Evolutionary conservation across 2,113 vertebrate species (phyloP).

Genomic region (Suricata suricatta): DNA sequence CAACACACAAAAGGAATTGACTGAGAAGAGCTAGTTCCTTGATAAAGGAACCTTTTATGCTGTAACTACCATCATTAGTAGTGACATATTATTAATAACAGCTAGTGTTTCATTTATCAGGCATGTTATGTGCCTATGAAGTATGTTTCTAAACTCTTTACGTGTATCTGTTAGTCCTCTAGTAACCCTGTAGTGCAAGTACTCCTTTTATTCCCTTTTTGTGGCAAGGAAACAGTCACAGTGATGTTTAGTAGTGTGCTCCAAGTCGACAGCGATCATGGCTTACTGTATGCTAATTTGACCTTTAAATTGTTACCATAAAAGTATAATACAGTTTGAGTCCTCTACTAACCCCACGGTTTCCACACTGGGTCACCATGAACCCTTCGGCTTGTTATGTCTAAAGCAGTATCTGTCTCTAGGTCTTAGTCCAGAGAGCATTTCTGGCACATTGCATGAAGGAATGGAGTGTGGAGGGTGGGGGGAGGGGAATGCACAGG

Average conservation of each 20-base stretch:
- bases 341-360: background rate
- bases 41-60: background rate
- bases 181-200: background rate
- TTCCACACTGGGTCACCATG: background rate
- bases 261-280: background rate
- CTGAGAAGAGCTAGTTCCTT: background rate
- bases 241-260: background rate
- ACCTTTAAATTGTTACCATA: constrained; percentile 17
- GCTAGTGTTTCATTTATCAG: constrained; percentile 22
- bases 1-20: background rate
- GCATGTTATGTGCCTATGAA: background rate
- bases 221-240: background rate
- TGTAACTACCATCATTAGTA: background rate
- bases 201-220: background rate
- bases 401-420: background rate
- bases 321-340: background rate
- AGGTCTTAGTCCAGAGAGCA: background rate
- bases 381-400: background rate
- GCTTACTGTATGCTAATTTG: constrained; percentile 7
- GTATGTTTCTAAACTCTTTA: background rate
- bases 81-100: background rate
- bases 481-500: background rate
- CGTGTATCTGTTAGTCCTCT: background rate
- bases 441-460: background rate
- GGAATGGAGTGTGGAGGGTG: background rate